A percentile compares a stretch with the other conserved stretches of the same genome.
Conservation (phyloP, 1,140 invertebrate species). For the Pseudomyrmex flavicornis region DNA sequence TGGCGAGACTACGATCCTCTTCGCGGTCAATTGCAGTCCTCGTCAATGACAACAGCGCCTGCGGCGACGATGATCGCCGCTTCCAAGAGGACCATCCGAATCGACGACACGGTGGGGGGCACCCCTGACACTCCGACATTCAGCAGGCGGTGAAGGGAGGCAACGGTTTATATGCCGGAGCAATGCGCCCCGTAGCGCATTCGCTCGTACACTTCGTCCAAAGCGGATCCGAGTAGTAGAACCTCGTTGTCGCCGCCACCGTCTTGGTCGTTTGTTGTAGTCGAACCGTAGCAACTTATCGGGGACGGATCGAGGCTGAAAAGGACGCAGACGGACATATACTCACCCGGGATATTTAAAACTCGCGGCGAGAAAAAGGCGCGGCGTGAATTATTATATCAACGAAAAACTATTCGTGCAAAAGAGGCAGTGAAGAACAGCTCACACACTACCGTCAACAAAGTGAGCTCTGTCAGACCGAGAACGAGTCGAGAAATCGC, state of each 20-base stretch:
- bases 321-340: constrained; percentile 16
- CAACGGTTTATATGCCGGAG: constrained; percentile 85
- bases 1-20: constrained; percentile 7
- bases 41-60: constrained; percentile 51
- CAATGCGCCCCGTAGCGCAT: constrained; percentile 84
- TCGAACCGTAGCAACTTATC: constrained; percentile 33
- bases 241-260: constrained; percentile 26
- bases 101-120: constrained; percentile 81
- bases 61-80: constrained; percentile 59
- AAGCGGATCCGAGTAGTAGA: constrained; percentile 78
- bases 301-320: constrained; percentile 35
- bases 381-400: neutral
- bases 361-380: neutral
- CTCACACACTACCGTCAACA: neutral
- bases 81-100: constrained; percentile 76
- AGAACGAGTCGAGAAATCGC: neutral
- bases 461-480: constrained; percentile 26
- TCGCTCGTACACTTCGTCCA: constrained; percentile 85
- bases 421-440: constrained; percentile 60
- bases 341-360: constrained; percentile 31
- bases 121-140: constrained; percentile 83
- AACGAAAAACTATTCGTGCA: constrained; percentile 33
- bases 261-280: constrained; percentile 47
- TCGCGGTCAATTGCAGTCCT: constrained; percentile 44
- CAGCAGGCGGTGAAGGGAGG: constrained; percentile 84